Evolutionary conservation across 2,797 vertebrate species (phyloP), one percentile per base, ranked within the genome.

Genomic region (Mionectes olivaceus): DNA sequence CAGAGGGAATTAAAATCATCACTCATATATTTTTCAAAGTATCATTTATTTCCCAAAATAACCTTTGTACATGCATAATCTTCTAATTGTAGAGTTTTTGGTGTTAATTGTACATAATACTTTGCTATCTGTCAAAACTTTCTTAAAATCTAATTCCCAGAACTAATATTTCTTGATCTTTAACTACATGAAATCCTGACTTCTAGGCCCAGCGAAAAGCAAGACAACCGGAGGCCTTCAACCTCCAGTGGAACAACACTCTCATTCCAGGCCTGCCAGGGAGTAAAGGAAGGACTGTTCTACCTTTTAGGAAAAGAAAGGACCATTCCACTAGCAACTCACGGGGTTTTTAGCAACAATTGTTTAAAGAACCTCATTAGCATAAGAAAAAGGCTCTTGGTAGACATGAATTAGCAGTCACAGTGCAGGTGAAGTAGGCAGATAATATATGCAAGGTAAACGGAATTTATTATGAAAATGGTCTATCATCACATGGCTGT

Each of bases 341-440:
- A 17, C 63, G 50, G 69, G 71, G 64, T 27, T 95, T 95, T 95
- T 89, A 95, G 69, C 55, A 92, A 83, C 79, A 83, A 92, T 86
- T 95, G 84, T 89, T 96, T 96, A 78, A 97, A 93, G 90, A 87
- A 71, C 4, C 13, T 83, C 50, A 96, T 97, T 94, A 94, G 76
- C 93, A 94, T 94, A 83, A 95, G 82, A 95, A 95, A 96, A 96
- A 95, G 61, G 14, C 39, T 85, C 68, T 64, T 61, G 76, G 69
- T 89, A 77, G 81, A 92, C 96, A 89, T 69, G 90, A 93, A 93
- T 93, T 93, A 95, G 50, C 78, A 93, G 84, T 93, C 73, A 59
- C 13, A 61, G 84, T 32, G 79, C 89, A 95, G 87, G 92, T 95
- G 93, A 94, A 85, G 76, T 57, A 85, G 59, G 35, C 79, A 92